Evolutionary conservation across 2,888 invertebrate species (phyloP).

Genomic region (Venusia cambrica): DNA sequence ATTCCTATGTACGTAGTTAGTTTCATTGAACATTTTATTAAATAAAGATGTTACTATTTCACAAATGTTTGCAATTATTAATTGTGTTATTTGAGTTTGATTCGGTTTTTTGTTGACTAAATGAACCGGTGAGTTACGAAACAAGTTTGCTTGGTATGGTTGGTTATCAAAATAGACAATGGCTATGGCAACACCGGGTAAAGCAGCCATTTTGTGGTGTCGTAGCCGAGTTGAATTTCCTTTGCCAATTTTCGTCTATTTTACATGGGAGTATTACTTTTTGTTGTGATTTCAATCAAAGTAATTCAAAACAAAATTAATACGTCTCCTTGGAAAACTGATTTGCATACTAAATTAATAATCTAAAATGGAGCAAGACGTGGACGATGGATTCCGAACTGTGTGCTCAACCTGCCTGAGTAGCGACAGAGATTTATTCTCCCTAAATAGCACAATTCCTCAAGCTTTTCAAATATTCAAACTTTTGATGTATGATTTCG

Average conservation of each 20-base stretch:
- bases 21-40: too few species aligned
- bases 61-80: too few species aligned
- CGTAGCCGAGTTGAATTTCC: slow-evolving; percentile 59
- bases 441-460: slow-evolving; percentile 43
- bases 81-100: too few species aligned
- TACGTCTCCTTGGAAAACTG: slow-evolving; percentile 35
- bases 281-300: slow-evolving; percentile 74
- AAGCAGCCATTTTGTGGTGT: slow-evolving; percentile 80
- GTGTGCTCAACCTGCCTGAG: slow-evolving; percentile 68
- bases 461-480: slow-evolving; percentile 60
- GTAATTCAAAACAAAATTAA: slow-evolving; percentile 40
- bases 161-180: too few species aligned
- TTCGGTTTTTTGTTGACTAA: too few species aligned
- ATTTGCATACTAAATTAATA: slow-evolving; percentile 26
- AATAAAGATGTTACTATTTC: too few species aligned
- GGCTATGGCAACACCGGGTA: slow-evolving; percentile 54
- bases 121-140: too few species aligned
- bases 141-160: too few species aligned
- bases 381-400: slow-evolving; percentile 52
- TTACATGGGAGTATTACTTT: slow-evolving; percentile 80
- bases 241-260: slow-evolving; percentile 73
- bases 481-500: slow-evolving; percentile 66
- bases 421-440: slow-evolving; percentile 57
- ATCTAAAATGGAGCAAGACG: slow-evolving; percentile 70
- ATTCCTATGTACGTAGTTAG: too few species aligned